Evolutionary conservation across 2,888 invertebrate genomes (phyloP).

Genomic region (Thelaira solivaga): DNA sequence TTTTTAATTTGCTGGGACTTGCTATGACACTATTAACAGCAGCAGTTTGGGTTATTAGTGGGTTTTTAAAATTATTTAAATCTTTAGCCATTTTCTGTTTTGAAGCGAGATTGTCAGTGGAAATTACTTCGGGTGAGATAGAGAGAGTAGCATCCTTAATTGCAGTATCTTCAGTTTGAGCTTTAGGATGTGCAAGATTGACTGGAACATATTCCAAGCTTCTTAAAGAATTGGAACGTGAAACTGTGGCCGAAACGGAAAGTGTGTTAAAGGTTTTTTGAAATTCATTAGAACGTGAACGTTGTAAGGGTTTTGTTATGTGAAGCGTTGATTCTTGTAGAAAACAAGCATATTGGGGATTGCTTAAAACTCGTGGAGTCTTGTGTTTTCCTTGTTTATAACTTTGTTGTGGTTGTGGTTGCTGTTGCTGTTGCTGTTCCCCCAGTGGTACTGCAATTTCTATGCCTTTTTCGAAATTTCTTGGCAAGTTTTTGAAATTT

Average conservation of each 20-base stretch:
- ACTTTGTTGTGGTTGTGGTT: neutral
- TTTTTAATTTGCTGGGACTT: neutral
- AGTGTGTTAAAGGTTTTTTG: conserved; percentile 21
- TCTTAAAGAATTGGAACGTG: conserved; percentile 55
- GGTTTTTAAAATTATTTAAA: conserved; percentile 3
- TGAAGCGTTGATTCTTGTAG: conserved; percentile 44
- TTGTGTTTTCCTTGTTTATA: conserved; percentile 55
- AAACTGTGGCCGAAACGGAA: conserved; percentile 22
- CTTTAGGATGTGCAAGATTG: conserved; percentile 6
- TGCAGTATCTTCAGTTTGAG: conserved; percentile 13
- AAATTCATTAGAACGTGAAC: conserved; percentile 67
- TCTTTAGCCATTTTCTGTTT: conserved; percentile 26
- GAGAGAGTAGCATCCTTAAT: conserved; percentile 7
- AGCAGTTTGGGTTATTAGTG: neutral
- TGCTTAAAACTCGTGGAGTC: conserved; percentile 69
- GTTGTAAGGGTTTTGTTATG: conserved; percentile 40
- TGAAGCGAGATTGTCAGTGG: neutral
- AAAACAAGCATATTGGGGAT: conserved; percentile 75
- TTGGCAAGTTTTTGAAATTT: conserved; percentile 15
- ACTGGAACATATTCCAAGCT: conserved; percentile 39
- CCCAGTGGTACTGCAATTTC: neutral
- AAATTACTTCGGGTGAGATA: conserved; percentile 53
- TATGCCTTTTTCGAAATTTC: conserved; percentile 10
- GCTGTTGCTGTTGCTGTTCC: neutral
- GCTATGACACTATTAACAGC: neutral